These are phyloP conservation scores for Drosophila lini DNA, from an alignment of 1,140 invertebrate genomes.

Conservation along the genomic window DNA sequence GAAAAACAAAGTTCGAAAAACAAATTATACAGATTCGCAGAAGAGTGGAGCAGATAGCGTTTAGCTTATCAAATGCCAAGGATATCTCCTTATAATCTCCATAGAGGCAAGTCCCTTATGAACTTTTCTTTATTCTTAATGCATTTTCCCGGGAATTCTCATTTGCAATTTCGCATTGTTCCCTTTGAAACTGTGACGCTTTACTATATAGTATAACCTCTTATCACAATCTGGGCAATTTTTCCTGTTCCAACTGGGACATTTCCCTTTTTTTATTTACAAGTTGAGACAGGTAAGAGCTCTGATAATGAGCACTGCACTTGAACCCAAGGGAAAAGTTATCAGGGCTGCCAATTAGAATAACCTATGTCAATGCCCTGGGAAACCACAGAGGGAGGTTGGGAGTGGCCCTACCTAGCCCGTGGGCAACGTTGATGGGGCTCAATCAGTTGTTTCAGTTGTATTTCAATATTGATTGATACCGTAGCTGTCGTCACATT, in stretches of 20 bases:
- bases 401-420: constrained; percentile 29
- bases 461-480: constrained; percentile 61
- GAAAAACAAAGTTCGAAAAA: constrained; percentile 9
- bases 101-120: neutral
- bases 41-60: neutral
- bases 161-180: constrained; percentile 20
- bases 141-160: neutral
- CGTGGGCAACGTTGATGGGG: constrained; percentile 33
- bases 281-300: constrained; percentile 21
- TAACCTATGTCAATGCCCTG: constrained; percentile 55
- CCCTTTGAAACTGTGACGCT: constrained; percentile 35
- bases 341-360: constrained; percentile 32
- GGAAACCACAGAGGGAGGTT: constrained; percentile 9
- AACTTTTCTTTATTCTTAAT: too few relatives aligned
- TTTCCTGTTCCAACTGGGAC: constrained; percentile 7
- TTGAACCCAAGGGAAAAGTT: constrained; percentile 30
- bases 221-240: constrained; percentile 26
- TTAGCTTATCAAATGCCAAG: neutral
- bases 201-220: neutral
- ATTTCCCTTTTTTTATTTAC: constrained; percentile 8
- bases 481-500: constrained; percentile 37
- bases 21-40: neutral
- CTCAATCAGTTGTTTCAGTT: constrained; percentile 59
- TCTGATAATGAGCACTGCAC: constrained; percentile 24
- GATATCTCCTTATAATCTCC: neutral